phyloP scores from a whole-genome alignment of 2,113 vertebrate genomes.

The Oxyura jamaicensis region DNA sequence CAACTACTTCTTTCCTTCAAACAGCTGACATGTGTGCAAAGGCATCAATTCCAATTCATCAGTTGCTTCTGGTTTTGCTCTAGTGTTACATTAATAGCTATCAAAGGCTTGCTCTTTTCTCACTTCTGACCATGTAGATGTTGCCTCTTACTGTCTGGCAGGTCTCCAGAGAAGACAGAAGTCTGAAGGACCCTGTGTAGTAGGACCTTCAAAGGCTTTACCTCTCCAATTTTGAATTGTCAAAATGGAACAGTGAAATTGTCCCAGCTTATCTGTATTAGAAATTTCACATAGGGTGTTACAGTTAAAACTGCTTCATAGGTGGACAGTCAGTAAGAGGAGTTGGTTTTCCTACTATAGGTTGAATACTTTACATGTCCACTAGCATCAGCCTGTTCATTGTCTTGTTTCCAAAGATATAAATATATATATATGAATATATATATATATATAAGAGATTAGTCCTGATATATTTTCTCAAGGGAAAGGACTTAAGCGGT shows the following conservation, averaged over 20 bases:
- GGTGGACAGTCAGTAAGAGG: neutral
- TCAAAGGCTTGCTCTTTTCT: neutral
- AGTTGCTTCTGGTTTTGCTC: conserved; percentile 43
- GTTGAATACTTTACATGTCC: neutral
- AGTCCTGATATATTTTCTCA: neutral
- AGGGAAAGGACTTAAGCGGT: neutral
- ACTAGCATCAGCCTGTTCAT: neutral
- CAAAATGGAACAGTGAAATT: neutral
- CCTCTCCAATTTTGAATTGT: neutral
- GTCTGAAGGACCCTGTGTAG: neutral
- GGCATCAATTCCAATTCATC: conserved; percentile 58
- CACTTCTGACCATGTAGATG: neutral
- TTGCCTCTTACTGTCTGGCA: conserved; percentile 2
- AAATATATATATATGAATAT: too few relatives aligned
- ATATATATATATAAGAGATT: neutral
- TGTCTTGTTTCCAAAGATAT: neutral
- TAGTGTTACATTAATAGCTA: neutral
- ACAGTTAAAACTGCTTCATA: neutral
- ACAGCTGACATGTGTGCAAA: conserved; percentile 70
- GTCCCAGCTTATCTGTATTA: neutral
- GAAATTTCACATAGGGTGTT: neutral
- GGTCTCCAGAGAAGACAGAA: neutral
- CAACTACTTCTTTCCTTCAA: conserved; percentile 52
- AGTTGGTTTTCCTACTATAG: neutral
- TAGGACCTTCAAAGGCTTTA: neutral